A percentile compares a stretch with the other conserved stretches of the same genome.
These are phyloP conservation scores for Ammodytes dubius DNA, from an alignment of 2,113 vertebrate genomes.

Conservation along the genomic window DNA sequence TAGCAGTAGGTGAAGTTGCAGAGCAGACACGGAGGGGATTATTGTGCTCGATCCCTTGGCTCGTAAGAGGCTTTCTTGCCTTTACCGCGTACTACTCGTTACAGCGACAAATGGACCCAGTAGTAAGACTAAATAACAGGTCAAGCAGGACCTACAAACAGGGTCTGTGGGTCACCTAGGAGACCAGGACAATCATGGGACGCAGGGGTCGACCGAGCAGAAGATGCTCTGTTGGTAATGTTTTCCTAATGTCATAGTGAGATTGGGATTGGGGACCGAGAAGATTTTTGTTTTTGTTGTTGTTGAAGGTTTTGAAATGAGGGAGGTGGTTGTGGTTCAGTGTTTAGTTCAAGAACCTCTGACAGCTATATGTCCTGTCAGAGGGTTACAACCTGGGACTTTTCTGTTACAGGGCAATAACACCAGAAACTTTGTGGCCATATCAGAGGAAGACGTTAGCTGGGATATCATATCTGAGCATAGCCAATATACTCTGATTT, in stretches of 20 bases:
- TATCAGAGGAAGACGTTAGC: background rate
- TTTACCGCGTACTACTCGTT: conserved; percentile 47
- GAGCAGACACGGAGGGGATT: conserved; percentile 84
- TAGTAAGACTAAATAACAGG: conserved; percentile 18
- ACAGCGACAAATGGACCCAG: conserved; percentile 56
- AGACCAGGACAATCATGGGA: conserved; percentile 69
- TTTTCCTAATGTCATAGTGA: conserved; percentile 33
- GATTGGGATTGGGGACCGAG: background rate
- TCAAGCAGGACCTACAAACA: conserved; percentile 37
- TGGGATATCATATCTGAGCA: background rate
- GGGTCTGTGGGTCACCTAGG: conserved; percentile 35
- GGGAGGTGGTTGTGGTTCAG: background rate
- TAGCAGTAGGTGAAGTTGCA: conserved; percentile 84
- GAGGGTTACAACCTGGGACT: conserved; percentile 20
- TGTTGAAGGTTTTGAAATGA: background rate
- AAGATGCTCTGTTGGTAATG: conserved; percentile 78
- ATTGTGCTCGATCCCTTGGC: conserved; percentile 59
- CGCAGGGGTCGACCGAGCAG: conserved; percentile 44
- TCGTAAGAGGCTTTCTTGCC: conserved; percentile 79
- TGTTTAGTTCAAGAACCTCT: conserved; percentile 23
- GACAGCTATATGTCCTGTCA: background rate
- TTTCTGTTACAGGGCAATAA: background rate
- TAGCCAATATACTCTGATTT: conserved; percentile 9
- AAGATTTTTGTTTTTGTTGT: conserved; percentile 1
- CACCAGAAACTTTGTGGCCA: background rate